These are phyloP conservation scores for Trialeurodes vaporariorum DNA, from an alignment of 1,140 invertebrate species.

Conservation along the genomic window DNA sequence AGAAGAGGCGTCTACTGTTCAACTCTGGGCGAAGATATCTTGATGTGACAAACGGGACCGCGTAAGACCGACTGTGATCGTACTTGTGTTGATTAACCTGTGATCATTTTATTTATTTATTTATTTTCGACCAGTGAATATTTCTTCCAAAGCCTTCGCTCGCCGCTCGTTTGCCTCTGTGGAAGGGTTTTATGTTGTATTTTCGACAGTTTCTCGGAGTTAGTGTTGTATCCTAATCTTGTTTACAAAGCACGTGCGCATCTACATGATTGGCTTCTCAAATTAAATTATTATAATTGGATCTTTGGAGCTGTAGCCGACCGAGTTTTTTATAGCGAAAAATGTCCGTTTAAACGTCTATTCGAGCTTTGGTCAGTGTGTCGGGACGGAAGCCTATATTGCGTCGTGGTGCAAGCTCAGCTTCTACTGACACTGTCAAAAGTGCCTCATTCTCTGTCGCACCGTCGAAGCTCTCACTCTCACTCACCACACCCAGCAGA, in stretches of 20 bases:
- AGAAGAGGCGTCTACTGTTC: not conserved
- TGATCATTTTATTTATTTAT: too few species aligned
- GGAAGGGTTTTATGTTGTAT: not conserved
- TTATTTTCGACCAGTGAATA: too few species aligned
- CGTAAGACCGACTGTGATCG: too few species aligned
- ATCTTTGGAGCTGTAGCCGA: not conserved
- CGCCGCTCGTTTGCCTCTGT: too few species aligned
- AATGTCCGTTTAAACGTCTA: not conserved
- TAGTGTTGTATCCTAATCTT: not conserved
- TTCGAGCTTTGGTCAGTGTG: not conserved
- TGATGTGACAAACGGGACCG: too few species aligned
- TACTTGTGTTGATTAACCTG: too few species aligned
- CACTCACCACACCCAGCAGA: not conserved
- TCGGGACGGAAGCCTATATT: not conserved
- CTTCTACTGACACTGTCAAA: not conserved
- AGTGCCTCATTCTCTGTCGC: too few species aligned
- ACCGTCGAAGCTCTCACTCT: not conserved
- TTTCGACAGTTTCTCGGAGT: not conserved
- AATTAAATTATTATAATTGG: not conserved
- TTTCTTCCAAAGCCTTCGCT: too few species aligned
- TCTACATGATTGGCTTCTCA: not conserved
- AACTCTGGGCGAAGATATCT: too few species aligned
- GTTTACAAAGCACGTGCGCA: not conserved
- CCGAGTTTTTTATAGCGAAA: not conserved
- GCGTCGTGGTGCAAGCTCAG: not conserved